Evolutionary conservation across 2,888 invertebrate species (phyloP).

Genomic region (Mesorhabditis spiculigera): DNA sequence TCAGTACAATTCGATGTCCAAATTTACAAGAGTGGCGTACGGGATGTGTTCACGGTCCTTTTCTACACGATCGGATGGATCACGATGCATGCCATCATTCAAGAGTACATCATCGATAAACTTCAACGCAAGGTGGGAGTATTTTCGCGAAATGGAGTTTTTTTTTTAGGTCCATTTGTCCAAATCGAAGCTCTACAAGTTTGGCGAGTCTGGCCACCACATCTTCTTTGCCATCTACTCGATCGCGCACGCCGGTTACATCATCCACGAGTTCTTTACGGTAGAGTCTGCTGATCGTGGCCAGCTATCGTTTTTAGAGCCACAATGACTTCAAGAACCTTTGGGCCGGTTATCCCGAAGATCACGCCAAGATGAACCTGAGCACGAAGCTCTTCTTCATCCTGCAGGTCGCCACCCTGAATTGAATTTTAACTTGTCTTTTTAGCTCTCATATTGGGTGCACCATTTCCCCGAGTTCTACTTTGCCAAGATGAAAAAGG

Average conservation of each 20-base stretch:
- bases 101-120: slow-evolving; percentile 88
- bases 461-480: slow-evolving; percentile 95
- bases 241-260: slow-evolving; percentile 85
- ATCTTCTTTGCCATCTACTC: slow-evolving; percentile 84
- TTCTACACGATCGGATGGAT: slow-evolving; percentile 95
- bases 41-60: slow-evolving; percentile 86
- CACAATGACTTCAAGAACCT: slow-evolving; percentile 57
- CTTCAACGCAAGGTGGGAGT: slow-evolving; percentile 33
- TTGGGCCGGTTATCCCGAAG: slow-evolving; percentile 78
- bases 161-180: slow-evolving; percentile 44
- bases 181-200: slow-evolving; percentile 81
- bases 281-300: neutral
- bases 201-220: slow-evolving; percentile 94
- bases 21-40: slow-evolving; percentile 80
- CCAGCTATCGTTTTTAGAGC: slow-evolving; percentile 12
- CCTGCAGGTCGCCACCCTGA: slow-evolving; percentile 67
- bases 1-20: slow-evolving; percentile 9
- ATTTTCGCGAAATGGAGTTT: neutral
- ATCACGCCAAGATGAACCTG: slow-evolving; percentile 66
- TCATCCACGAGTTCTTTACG: slow-evolving; percentile 71
- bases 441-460: slow-evolving; percentile 80
- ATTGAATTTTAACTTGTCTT: slow-evolving; percentile 13
- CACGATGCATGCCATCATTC: slow-evolving; percentile 94
- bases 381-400: slow-evolving; percentile 90
- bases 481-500: slow-evolving; percentile 74